Evolutionary conservation across 2,888 invertebrate species (phyloP).

Genomic region (Tiphia femorata): DNA sequence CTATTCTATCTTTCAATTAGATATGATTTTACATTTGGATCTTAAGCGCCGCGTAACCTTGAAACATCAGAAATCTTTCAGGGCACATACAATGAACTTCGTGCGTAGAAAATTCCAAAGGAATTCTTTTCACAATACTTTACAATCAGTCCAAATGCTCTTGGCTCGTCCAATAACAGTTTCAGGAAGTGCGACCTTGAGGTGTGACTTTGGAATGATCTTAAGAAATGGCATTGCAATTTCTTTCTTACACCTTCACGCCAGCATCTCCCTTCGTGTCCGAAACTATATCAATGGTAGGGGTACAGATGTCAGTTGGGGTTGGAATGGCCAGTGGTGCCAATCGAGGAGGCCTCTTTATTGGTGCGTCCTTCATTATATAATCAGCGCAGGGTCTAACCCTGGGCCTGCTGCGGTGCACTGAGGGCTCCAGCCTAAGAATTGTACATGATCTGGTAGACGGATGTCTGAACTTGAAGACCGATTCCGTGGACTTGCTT

Average conservation of each 20-base stretch:
- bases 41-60: no score
- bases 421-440: conserved; percentile 47
- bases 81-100: no score
- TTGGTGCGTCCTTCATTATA: conserved; percentile 40
- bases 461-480: conserved; percentile 38
- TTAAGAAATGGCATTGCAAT: no score
- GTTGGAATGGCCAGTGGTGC: conserved; percentile 59
- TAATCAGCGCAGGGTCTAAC: conserved; percentile 42
- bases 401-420: conserved; percentile 47
- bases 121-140: no score
- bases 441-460: conserved; percentile 45
- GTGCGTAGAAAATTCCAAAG: no score
- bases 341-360: conserved; percentile 39
- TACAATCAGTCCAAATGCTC: no score
- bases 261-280: conserved; percentile 56
- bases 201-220: neutral
- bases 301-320: conserved; percentile 61
- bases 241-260: conserved; percentile 48
- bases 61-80: no score
- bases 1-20: neutral
- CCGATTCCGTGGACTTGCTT: conserved; percentile 60
- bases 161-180: no score
- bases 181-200: no score
- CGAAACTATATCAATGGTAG: conserved; percentile 57
- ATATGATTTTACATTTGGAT: no score